These are phyloP conservation scores for Holothuria glaberrima DNA, from an alignment of 35 echinoderm and acorn worm genomes.

Conservation along the genomic window DNA sequence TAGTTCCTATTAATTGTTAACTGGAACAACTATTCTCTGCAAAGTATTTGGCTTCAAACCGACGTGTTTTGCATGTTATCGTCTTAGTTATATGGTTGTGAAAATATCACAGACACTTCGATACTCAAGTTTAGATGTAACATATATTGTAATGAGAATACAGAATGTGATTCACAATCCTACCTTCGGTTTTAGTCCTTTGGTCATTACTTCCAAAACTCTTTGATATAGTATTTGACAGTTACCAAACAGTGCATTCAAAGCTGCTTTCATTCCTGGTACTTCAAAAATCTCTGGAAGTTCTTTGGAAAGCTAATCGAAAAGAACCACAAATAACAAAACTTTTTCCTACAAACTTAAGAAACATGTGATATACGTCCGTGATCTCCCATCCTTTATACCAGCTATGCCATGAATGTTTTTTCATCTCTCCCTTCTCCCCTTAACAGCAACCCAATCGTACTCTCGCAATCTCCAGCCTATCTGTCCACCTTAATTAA, in stretches of 20 bases:
- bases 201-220: conserved; percentile 85
- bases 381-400: too few relatives aligned
- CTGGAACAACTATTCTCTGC: too few relatives aligned
- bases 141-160: background rate
- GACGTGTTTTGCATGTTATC: background rate
- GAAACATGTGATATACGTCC: too few relatives aligned
- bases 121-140: background rate
- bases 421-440: too few relatives aligned
- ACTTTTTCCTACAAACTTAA: background rate
- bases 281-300: background rate
- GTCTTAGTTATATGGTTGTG: background rate
- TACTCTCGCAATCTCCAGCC: too few relatives aligned
- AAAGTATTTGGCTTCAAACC: background rate
- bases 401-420: too few relatives aligned
- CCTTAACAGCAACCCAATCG: too few relatives aligned
- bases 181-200: conserved; percentile 74
- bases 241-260: conserved; percentile 22
- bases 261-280: conserved; percentile 3
- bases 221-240: conserved; percentile 70
- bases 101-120: background rate
- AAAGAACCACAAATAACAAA: too few relatives aligned
- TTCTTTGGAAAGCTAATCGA: background rate
- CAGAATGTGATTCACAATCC: background rate
- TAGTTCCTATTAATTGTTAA: too few relatives aligned
- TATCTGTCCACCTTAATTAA: too few relatives aligned